A percentile compares a stretch with the other conserved stretches of the same genome.
Evolutionary conservation across 2,888 invertebrate genomes (phyloP).

Genomic region (Drosophila emarginata): DNA sequence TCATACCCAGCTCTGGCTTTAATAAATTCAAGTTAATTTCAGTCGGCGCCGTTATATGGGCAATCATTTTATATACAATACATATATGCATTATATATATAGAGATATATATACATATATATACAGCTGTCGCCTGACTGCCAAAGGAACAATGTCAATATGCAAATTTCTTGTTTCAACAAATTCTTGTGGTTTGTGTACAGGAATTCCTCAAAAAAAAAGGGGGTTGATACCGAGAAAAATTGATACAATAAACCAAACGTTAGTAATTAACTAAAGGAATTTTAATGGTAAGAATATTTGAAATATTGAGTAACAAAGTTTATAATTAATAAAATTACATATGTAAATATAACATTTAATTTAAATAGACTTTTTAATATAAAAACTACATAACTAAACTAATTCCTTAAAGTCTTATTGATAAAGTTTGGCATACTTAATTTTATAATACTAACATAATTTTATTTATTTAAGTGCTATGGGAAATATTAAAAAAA

Average conservation of each 20-base stretch:
- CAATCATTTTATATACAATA: conserved; percentile 27
- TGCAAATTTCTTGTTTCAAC: conserved; percentile 16
- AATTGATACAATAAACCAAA: background rate
- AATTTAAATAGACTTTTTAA: too few species aligned
- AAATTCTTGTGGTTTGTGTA: conserved; percentile 13
- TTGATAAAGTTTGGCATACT: too few species aligned
- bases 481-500: too few species aligned
- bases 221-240: conserved; percentile 6
- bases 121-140: conserved; percentile 20
- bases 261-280: background rate
- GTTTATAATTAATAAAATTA: too few species aligned
- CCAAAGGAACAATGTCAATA: conserved; percentile 39
- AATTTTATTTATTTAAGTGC: too few species aligned
- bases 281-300: background rate
- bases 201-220: conserved; percentile 14
- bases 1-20: conserved; percentile 22
- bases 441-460: too few species aligned
- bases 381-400: too few species aligned
- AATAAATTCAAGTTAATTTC: conserved; percentile 70
- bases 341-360: too few species aligned
- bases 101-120: background rate
- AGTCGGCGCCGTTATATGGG: conserved; percentile 72
- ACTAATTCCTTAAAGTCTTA: too few species aligned
- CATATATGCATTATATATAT: conserved; percentile 2
- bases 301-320: too few species aligned